Base-by-base conservation (phyloP, 2,888 invertebrate species). In the Agrotis ipsilon region DNA sequence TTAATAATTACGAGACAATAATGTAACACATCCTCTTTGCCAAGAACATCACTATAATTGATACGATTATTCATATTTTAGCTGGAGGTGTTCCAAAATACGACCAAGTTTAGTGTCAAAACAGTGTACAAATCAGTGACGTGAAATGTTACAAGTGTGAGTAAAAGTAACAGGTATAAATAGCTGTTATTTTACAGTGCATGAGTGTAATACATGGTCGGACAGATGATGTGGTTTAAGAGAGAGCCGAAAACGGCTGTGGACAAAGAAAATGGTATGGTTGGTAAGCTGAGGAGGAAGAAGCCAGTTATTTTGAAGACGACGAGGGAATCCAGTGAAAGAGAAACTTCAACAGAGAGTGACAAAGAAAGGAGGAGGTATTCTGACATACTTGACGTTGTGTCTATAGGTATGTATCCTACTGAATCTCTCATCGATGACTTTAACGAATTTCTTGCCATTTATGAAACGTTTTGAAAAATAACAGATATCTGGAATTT, bases 191-290 rank as follows among this genome's bases (percentile, higher is more conserved):
- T 39, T 39, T 27, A n/a, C 7, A 76, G 81, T 83, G 65, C 3
- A 64, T 69, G 83, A 39, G 39, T 69, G 71, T 73, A 61, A 77
- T 79, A 78, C 74, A 86, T 86, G 85, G 85, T 85, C 59, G 86
- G 85, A 88, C 91, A 88, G 68, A 96, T 94, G 95, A 96, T 96
- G 96, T 96, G 96, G 96, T 96, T 96, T 78, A 96, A 94, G 85
- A 88, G 95, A 84, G 96, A 96, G 78, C 92, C 95, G 75, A 96
- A 95, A 86, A 86, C 90, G 80, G 92, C 90, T 76, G 87, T 91
- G 49, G 94, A 94, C 57, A 94, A 94, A 62, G 94, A 95, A 67
- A 94, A 94, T 83, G 95, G 94, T 13, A 88, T 93, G 6, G 93
- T 91, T 14, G 90, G 92, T 14, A 95, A 94, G 73, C 76, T 96